A percentile compares a stretch with the other conserved stretches of the same genome.
Evolutionary conservation across 92 coral and sea anemone species (phyloP).

Genomic region (Heteractis magnifica): DNA sequence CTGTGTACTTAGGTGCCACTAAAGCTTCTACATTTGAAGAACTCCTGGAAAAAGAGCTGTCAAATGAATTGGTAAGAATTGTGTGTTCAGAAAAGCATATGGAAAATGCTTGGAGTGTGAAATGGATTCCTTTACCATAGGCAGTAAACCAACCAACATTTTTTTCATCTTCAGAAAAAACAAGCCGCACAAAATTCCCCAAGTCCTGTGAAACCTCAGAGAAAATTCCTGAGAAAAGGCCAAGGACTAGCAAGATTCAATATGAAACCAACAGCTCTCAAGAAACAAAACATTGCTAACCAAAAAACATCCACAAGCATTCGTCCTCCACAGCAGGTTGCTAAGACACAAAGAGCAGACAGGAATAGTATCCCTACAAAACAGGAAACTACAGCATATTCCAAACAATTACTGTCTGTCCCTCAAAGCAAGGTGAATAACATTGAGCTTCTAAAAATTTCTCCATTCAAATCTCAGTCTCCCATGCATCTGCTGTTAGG

Average conservation of each 20-base stretch:
- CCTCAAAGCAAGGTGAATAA: constrained; percentile 36
- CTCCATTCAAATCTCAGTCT: too few relatives aligned
- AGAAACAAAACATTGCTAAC: constrained; percentile 12
- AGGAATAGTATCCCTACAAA: not conserved
- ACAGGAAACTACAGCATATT: not conserved
- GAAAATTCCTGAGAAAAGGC: constrained; percentile 88
- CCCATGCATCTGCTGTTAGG: too few relatives aligned
- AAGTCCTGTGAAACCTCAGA: constrained; percentile 49
- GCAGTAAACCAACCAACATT: not conserved
- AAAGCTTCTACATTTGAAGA: constrained; percentile 77
- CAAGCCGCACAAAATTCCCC: constrained; percentile 10
- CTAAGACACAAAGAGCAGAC: not conserved
- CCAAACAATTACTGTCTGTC: constrained; percentile 18
- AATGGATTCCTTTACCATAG: too few relatives aligned
- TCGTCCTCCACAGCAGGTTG: not conserved
- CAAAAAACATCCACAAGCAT: not conserved
- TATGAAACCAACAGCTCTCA: constrained; percentile 49
- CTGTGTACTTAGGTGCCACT: constrained; percentile 8
- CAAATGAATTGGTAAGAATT: constrained; percentile 35
- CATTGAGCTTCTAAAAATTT: not conserved
- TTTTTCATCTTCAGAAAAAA: constrained; percentile 3
- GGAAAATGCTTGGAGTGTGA: too few relatives aligned
- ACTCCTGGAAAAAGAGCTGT: constrained; percentile 71
- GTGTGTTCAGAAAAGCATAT: too few relatives aligned
- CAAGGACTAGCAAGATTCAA: constrained; percentile 91